Evolutionary conservation across 2,113 vertebrate genomes (phyloP).

Genomic region (Saiga tatarica): DNA sequence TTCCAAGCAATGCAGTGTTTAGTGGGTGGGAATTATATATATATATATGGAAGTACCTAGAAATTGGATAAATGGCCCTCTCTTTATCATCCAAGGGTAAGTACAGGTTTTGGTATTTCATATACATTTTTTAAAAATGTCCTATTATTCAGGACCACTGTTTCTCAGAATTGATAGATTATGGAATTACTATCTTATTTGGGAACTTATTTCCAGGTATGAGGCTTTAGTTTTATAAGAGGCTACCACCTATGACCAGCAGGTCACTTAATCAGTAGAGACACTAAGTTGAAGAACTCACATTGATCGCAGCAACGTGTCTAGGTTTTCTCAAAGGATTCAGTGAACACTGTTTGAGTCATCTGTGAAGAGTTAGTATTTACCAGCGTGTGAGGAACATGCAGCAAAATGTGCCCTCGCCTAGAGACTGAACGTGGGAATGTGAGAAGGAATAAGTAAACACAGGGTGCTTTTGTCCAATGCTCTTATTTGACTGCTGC

Average conservation of each 20-base stretch:
- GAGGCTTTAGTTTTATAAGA: background rate
- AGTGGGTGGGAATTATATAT: background rate
- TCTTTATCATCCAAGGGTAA: slow-evolving; percentile 35
- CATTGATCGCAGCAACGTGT: background rate
- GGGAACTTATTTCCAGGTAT: background rate
- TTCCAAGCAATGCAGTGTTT: slow-evolving; percentile 47
- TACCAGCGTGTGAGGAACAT: background rate
- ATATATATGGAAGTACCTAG: background rate
- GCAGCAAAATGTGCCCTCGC: background rate
- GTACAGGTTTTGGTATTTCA: slow-evolving; percentile 37
- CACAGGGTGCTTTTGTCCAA: fast-evolving
- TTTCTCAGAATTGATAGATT: background rate
- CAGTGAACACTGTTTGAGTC: background rate
- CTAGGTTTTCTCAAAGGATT: background rate
- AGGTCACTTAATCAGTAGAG: background rate
- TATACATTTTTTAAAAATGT: background rate
- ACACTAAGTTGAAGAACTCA: background rate
- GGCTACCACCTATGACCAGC: background rate
- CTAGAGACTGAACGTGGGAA: background rate
- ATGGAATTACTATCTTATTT: slow-evolving; percentile 28
- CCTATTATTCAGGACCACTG: slow-evolving; percentile 26
- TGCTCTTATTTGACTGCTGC: background rate
- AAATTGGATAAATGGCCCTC: slow-evolving; percentile 41
- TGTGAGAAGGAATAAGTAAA: background rate
- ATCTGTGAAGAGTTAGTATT: background rate